Evolutionary conservation across 2,797 vertebrate genomes (phyloP), one percentile per base, ranked within the genome.

Genomic region (Sebastes ruberrimus): DNA sequence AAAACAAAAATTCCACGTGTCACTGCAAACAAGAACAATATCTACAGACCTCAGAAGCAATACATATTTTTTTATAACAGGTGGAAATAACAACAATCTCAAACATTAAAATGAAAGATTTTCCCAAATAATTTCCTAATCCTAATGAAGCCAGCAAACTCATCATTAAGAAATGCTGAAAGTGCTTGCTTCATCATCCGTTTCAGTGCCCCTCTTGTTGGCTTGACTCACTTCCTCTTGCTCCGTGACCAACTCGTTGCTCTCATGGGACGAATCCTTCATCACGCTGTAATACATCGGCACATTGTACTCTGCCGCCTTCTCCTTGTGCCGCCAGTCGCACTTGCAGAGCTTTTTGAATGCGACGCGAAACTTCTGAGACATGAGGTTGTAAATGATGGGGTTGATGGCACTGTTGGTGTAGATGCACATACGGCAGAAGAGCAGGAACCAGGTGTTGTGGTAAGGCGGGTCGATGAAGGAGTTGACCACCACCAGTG

Each of bases 401-500:
- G 97, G 97, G 93, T 98, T 98, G 94, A 97, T 92, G 71, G 97
- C 96, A 0, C 97, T 98, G 94, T 98, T 98, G 90, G 95, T 90
- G 89, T 97, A 98, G 92, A 98, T 96, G 93, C 96, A 97, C 87
- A 97, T 94, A 59, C 95, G 93, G 82, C 97, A 98, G 96, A 98
- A 97, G 75, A 98, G 96, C 28, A 99, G 92, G 86, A 98, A 96
- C 97, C 97, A 96, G 35, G 93, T 92, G 92, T 96, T 95, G 73
- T 96, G 94, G 87, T 97, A 97, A 0, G 97, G 97, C 0, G 96
- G 96, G 84, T 97, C 95, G 93, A 97, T 95, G 83, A 97, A 95
- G 72, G 97, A 98, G 93, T 98, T 98, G 79, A 97, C 97, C 83
- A 98, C 97, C 89, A 98, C 97, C 87, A 98, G 89, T 0, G 96